These are phyloP conservation scores for Nycticebus coucang DNA, from an alignment of 2,113 vertebrate species.

Conservation along the genomic window DNA sequence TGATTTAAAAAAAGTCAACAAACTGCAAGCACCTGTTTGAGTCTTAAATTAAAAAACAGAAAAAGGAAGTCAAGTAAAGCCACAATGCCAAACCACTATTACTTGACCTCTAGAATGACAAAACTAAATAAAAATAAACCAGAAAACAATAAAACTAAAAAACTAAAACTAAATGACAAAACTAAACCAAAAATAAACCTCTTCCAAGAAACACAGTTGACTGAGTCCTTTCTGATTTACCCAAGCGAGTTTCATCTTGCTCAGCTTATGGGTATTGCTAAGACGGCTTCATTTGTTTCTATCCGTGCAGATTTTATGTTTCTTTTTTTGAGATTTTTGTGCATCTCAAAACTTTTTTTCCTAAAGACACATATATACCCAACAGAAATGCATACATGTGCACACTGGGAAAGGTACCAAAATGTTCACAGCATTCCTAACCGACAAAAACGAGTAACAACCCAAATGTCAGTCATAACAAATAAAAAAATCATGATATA, in stretches of 20 bases:
- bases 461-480: background rate
- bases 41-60: constrained; percentile 84
- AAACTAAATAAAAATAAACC: background rate
- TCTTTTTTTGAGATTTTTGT: too few species aligned
- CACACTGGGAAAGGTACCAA: background rate
- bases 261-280: too few species aligned
- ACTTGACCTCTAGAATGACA: background rate
- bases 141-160: background rate
- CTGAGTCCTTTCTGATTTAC: too few species aligned
- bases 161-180: too few species aligned
- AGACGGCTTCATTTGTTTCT: too few species aligned
- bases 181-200: too few species aligned
- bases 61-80: background rate
- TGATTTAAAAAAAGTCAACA: constrained; percentile 81
- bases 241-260: too few species aligned
- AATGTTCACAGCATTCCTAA: background rate
- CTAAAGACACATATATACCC: too few species aligned
- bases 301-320: too few species aligned
- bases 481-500: background rate
- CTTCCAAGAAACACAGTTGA: too few species aligned
- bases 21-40: constrained; percentile 93
- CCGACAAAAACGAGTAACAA: background rate
- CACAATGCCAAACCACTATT: background rate
- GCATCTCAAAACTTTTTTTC: too few species aligned
- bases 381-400: background rate